Evolutionary conservation across 1,140 invertebrate species (phyloP), one percentile per base, ranked within the genome.

Genomic region (Drosophila nikananu): DNA sequence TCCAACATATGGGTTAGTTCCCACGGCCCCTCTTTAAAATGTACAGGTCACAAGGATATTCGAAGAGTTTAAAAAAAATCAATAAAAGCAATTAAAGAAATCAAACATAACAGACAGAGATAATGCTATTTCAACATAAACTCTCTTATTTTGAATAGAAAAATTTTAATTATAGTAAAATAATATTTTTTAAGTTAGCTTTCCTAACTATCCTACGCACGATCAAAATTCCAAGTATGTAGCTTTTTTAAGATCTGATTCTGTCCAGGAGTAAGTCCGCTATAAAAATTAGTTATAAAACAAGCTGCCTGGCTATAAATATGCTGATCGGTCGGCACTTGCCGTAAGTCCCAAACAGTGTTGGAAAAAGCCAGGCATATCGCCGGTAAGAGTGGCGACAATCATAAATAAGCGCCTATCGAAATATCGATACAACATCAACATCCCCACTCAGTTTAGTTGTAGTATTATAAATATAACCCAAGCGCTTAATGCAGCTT

Each of bases 381-480:
- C 37, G 72, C 75, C 75, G 75, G 75, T 77, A 77, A 42, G 30
- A 54, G 30, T 57, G 54, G 54, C 48, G 62, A 42, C 48, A 55
- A 57, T 63, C 55, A 30, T 77, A 52, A 77, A 64, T 75, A 72
- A 39, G 23, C 21, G 52, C 35, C 66, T 27, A 49, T 54, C 71
- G 71, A 42, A 23, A 6, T 41, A 60, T 67, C 51, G 62, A 52
- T 66, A 55, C 44, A 59, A 58, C 9, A 52, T 55, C 55, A 80
- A 80, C 79, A 83, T 80, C 64, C 63, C 77, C 81, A 77, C 66
- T 83, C 77, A 67, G 65, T 77, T 86, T 77, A 73, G 37, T 84
- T 86, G 83, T 83, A 84, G 79, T 82, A 86, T 86, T 86, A 86
- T 89, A 86, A 86, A 86, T 86, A 79, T 74, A 86, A 83, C 81